Evolutionary conservation across 53 echinoderm and acorn worm species (phyloP).

Genomic region (Arbacia lixula): DNA sequence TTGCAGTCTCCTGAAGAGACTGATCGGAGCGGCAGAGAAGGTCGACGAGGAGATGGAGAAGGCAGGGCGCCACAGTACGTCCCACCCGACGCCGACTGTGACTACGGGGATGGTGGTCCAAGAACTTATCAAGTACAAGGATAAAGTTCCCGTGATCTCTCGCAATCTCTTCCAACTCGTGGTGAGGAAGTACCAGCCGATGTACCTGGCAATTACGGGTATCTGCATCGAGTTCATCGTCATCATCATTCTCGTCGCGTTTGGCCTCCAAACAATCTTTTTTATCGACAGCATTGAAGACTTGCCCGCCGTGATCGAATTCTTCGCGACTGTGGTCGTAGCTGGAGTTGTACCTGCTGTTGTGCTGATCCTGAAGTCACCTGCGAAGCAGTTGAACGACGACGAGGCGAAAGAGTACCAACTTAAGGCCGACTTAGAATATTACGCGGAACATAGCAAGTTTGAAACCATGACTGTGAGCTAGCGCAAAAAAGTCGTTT

Average conservation of each 20-base stretch:
- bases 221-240: conserved; percentile 61
- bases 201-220: conserved; percentile 61
- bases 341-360: conserved; percentile 80
- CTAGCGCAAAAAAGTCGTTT: too few species aligned
- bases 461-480: too few species aligned
- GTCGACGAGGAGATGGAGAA: neutral
- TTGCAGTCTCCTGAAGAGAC: conserved; percentile 64
- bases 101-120: neutral
- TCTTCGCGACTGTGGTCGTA: conserved; percentile 80
- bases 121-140: conserved; percentile 31
- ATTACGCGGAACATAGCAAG: conserved; percentile 47
- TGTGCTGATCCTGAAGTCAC: conserved; percentile 71
- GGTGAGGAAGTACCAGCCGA: conserved; percentile 72
- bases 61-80: neutral
- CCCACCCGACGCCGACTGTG: neutral
- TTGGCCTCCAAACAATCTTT: conserved; percentile 79
- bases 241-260: conserved; percentile 64
- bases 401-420: conserved; percentile 63
- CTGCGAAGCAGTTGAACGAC: conserved; percentile 72
- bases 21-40: conserved; percentile 66
- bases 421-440: conserved; percentile 61
- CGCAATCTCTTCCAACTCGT: conserved; percentile 71
- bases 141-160: conserved; percentile 66
- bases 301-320: conserved; percentile 69
- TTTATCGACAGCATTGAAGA: conserved; percentile 73